phyloP scores from a whole-genome alignment of 2,797 vertebrate genomes.

The Clarias platycephalus region DNA sequence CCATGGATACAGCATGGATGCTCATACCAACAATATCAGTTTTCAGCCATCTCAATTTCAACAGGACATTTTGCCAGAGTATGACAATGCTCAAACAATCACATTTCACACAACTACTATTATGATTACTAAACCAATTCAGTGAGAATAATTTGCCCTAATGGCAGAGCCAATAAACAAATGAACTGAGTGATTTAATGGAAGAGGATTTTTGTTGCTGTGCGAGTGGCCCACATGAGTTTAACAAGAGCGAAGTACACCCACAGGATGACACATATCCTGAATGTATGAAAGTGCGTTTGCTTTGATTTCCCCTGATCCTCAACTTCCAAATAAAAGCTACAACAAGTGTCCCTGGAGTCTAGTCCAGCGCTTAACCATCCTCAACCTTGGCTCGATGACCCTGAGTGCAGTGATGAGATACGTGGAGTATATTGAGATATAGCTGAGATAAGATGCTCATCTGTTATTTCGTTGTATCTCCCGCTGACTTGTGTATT shows the following conservation, averaged over 20 bases:
- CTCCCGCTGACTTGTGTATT: constrained; percentile 67
- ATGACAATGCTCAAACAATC: constrained; percentile 38
- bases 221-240: constrained; percentile 61
- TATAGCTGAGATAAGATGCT: constrained; percentile 45
- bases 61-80: constrained; percentile 35
- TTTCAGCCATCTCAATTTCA: constrained; percentile 39
- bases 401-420: not conserved
- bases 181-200: constrained; percentile 64
- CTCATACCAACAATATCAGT: constrained; percentile 6
- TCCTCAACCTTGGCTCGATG: constrained; percentile 21
- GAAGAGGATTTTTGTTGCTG: constrained; percentile 56
- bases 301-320: constrained; percentile 68
- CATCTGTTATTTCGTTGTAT: constrained; percentile 56
- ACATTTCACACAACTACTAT: constrained; percentile 54
- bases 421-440: constrained; percentile 11
- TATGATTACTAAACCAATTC: constrained; percentile 66
- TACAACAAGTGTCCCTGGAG: constrained; percentile 50
- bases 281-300: constrained; percentile 63
- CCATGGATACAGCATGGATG: not conserved
- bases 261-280: constrained; percentile 59
- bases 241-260: constrained; percentile 60
- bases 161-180: constrained; percentile 66
- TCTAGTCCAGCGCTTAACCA: constrained; percentile 38
- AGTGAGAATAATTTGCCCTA: constrained; percentile 67
- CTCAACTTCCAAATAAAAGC: constrained; percentile 63